Base-by-base conservation (phyloP, 2,888 invertebrate species). In the Ophonus ardosiacus region DNA sequence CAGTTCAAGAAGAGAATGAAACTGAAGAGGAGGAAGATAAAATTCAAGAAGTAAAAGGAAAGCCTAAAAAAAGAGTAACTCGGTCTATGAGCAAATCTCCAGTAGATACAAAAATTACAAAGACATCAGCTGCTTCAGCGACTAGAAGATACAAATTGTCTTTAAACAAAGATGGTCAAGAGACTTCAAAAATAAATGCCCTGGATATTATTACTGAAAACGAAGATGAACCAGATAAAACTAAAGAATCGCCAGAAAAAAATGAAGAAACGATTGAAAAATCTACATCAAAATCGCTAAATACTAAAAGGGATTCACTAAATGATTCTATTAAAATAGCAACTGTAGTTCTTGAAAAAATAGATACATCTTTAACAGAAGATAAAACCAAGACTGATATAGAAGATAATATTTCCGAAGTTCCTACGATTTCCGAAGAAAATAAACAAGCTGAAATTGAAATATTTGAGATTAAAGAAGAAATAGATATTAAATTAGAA, bases 81-180 rank as follows among this genome's bases (percentile, higher is more conserved):
- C 83, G 87, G 21, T 87, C 87, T 8, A 86, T 86, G 80, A 87
- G 87, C 43, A 63, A 43, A 68, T 88, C 88, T 0, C 88, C 88
- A 1, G 85, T 71, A n/a, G 85, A 80, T 51, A 63, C 59, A 24
- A 56, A 83, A 81, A 61, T 17, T 81, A 65, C 63, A 8, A 83
- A 83, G 59, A 81, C 83, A 8, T 15, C 56, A 8, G 13, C 63
- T 71, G 43, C 21, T 8, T 51, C 85, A 18, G 86, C 86, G 24
- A 56, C 86, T 8, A 85, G 85, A 82, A 81, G 84, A 65, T 85
- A 87, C 21, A 86, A 86, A 81, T 68, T 79, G 17, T 88, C 87
- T 7, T 81, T 86, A 59, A 87, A 86, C 8, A 87, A 87, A 38
- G 63, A 63, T 0, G 7, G 3, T 17, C n/a, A 17, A 7, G 68